Base-by-base conservation (phyloP, 2,113 vertebrate genomes). In the Melozone crissalis region DNA sequence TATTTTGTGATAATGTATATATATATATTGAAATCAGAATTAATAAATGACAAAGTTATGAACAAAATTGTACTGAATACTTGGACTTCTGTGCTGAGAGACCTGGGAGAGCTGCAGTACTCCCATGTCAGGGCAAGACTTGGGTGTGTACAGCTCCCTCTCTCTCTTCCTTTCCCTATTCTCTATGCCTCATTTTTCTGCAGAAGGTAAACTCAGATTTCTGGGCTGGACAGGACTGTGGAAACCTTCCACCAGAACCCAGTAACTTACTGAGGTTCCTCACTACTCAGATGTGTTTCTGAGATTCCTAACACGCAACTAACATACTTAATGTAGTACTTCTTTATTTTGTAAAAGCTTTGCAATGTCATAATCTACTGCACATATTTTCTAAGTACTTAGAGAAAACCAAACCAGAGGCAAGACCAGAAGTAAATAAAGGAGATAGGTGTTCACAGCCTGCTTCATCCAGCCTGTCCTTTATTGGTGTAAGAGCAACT, bases 91-190 rank as follows among this genome's bases (percentile, higher is more conserved):
- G 17, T 49, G 51, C 26, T 66, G 21, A 49, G 66, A 96, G n/a
- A 87, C 23, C 41, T 72, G 85, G 44, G 62, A 94, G 46, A 43
- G 82, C 51, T 85, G 82, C 75, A 85, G 63, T 54, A 61, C n/a
- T 88, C 85, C 94, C 94, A 24, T 77, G 94, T 95, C 92, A 80
- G 94, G 96, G 76, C 94, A 94, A 92, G 91, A 90, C 52, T 37
- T 39, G 93, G 94, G 72, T 89, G 86, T 93, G 92, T 88, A 67
- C 72, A 58, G 18, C 52, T 84, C 43, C 35, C 41, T 95, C 41
- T 72, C 72, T 33, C 33, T 92, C 46, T 63, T 80, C 27, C 61
- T 90, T 74, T 54, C 26, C 26, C 14, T 68, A 8, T 80, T 80
- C 37, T 83, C 65, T 59, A 5, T 55, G 79, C 59, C 62, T 39